Percentiles rank a stretch among this genome's conserved stretches.
phyloP scores from a whole-genome alignment of 2,888 invertebrate species.

The Drosophila hamatofila region DNA sequence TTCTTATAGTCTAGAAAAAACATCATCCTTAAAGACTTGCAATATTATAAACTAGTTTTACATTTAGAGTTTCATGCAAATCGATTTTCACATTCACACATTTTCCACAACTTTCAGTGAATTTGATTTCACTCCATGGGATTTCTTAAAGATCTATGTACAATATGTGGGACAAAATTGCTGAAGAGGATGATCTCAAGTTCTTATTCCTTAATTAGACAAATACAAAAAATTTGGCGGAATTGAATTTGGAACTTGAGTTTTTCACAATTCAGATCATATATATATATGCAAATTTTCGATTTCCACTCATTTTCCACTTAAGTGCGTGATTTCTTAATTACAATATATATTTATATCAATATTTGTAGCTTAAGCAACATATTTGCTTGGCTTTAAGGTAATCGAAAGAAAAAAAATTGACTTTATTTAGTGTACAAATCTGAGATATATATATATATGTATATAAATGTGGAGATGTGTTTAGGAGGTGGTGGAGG shows the following conservation, averaged over 20 bases:
- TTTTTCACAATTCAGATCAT: no score
- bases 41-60: neutral
- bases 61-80: no score
- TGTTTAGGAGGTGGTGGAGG: no score
- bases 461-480: neutral
- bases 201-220: neutral
- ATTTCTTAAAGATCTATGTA: neutral
- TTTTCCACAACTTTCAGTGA: neutral
- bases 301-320: neutral
- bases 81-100: neutral
- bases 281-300: no score
- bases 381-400: neutral
- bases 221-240: neutral
- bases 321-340: neutral
- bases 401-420: conserved; percentile 21
- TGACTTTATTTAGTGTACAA: conserved; percentile 28
- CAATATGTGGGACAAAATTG: neutral
- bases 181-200: no score
- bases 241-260: neutral
- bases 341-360: neutral
- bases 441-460: conserved; percentile 12
- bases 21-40: neutral
- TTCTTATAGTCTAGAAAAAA: neutral
- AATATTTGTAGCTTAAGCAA: neutral
- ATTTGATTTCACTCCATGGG: neutral